Evolutionary conservation across 2,113 vertebrate species (phyloP).

Genomic region (Alexandromys fortis): DNA sequence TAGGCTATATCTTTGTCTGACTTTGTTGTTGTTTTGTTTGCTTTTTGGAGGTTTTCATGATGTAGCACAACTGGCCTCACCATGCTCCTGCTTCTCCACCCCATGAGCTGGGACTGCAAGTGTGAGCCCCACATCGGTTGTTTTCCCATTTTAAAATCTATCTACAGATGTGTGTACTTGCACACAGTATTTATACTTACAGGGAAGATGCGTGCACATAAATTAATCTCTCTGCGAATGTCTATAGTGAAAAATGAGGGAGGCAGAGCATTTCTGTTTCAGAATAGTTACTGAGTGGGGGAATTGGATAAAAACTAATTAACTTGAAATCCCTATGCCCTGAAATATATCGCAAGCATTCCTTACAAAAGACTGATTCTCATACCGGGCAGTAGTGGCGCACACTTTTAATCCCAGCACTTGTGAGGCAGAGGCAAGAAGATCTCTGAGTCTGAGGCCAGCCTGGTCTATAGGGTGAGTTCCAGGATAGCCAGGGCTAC

Average conservation of each 20-base stretch:
- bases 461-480: background rate
- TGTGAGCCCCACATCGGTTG: background rate
- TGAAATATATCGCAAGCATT: background rate
- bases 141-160: background rate
- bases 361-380: background rate
- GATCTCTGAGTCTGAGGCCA: background rate
- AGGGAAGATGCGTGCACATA: background rate
- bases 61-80: background rate
- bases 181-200: background rate
- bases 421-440: background rate
- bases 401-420: background rate
- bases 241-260: background rate
- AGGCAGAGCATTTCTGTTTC: background rate
- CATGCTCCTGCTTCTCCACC: background rate
- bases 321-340: conserved; percentile 3
- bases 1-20: background rate
- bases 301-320: conserved; percentile 1
- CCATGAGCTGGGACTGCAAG: background rate
- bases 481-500: background rate
- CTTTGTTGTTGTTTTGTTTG: background rate
- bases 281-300: background rate
- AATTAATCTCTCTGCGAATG: background rate
- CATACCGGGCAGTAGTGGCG: background rate
- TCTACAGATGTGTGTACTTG: background rate
- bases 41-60: background rate